Evolutionary conservation across 2,797 vertebrate species (phyloP).

Genomic region (Fistularia commersonii): DNA sequence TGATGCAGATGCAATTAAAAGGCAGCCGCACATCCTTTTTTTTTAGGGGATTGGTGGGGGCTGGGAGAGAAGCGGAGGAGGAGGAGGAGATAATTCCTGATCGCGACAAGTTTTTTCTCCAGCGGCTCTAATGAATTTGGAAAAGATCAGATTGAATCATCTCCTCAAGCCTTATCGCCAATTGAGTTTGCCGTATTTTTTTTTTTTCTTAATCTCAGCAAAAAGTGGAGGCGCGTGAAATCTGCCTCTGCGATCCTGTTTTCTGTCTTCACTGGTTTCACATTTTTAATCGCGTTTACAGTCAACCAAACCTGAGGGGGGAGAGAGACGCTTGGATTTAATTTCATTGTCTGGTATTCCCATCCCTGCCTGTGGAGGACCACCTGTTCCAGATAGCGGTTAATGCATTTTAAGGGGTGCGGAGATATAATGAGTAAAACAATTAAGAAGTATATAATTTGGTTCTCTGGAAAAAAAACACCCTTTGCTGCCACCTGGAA

Average conservation of each 20-base stretch:
- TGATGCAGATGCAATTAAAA: slow-evolving; percentile 46
- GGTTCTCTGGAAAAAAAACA: slow-evolving; percentile 8
- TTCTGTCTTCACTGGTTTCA: no score
- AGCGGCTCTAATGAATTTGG: slow-evolving; percentile 24
- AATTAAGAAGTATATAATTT: slow-evolving; percentile 37
- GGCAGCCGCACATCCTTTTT: slow-evolving; percentile 19
- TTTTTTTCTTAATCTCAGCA: background rate
- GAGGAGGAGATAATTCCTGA: slow-evolving; percentile 34
- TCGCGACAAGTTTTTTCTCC: slow-evolving; percentile 21
- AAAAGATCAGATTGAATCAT: slow-evolving; percentile 36
- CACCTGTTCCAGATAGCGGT: slow-evolving; percentile 23
- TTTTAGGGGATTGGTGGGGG: slow-evolving; percentile 1
- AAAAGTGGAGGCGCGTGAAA: no score
- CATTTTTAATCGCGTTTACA: no score
- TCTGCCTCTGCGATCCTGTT: no score
- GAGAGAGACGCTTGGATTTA: no score
- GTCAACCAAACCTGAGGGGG: no score
- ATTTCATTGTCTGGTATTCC: no score
- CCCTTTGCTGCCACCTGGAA: background rate
- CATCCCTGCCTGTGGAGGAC: slow-evolving; percentile 4
- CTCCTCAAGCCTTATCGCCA: slow-evolving; percentile 27
- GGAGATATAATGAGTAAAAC: slow-evolving; percentile 25
- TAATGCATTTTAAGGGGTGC: slow-evolving; percentile 24
- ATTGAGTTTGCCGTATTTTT: slow-evolving; percentile 12
- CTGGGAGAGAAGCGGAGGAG: slow-evolving; percentile 1